phyloP scores from a whole-genome alignment of 2,888 invertebrate species.

The Deilephila porcellus region DNA sequence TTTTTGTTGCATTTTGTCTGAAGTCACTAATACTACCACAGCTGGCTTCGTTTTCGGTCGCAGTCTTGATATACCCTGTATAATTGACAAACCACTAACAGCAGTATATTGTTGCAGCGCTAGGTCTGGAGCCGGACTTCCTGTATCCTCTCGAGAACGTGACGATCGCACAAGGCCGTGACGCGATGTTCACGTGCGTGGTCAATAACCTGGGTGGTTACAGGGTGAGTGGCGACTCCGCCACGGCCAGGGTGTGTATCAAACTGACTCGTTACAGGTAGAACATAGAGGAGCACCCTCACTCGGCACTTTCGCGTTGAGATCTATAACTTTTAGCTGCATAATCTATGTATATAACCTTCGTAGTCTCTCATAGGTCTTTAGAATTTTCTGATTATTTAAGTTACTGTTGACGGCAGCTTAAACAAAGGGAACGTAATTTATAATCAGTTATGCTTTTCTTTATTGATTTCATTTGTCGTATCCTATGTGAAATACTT shows the following conservation, averaged over 20 bases:
- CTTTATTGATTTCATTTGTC: no score
- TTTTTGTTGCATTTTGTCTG: no score
- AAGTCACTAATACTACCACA: no score
- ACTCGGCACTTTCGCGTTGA: constrained; percentile 70
- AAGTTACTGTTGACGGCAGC: no score
- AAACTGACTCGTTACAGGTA: constrained; percentile 78
- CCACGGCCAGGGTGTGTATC: constrained; percentile 94
- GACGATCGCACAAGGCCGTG: constrained; percentile 92
- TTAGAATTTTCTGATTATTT: no score
- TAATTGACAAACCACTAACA: neutral
- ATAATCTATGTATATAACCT: neutral
- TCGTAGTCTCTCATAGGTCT: no score
- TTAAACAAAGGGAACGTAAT: no score
- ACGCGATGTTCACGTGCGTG: constrained; percentile 93
- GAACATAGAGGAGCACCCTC: constrained; percentile 78
- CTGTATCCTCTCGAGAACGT: constrained; percentile 92
- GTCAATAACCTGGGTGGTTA: constrained; percentile 93
- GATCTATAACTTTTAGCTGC: constrained; percentile 68
- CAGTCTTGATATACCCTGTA: no score
- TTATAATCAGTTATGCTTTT: no score
- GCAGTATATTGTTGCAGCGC: constrained; percentile 81
- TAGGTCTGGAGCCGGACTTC: constrained; percentile 92
- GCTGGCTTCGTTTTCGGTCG: no score
- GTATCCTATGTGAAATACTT: no score
- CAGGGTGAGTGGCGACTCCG: constrained; percentile 96